Evolutionary conservation across 1,140 invertebrate species (phyloP).

Genomic region (Drosophila saltans): DNA sequence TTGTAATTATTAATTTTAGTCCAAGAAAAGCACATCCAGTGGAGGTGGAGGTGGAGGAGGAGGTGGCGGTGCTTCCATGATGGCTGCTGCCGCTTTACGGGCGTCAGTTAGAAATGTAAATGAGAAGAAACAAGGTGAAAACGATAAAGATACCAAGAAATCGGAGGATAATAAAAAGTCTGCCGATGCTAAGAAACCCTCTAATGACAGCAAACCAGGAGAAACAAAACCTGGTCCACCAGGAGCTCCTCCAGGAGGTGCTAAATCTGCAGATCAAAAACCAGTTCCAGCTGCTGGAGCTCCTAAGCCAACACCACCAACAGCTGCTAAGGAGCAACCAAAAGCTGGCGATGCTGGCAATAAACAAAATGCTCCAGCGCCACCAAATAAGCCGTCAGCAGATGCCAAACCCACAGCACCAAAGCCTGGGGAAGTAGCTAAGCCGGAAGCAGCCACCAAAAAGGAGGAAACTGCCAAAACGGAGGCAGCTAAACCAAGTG

Average conservation of each 20-base stretch:
- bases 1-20: constrained; percentile 21
- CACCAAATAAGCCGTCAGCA: constrained; percentile 64
- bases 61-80: constrained; percentile 39
- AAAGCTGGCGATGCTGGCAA: constrained; percentile 53
- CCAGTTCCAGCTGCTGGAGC: constrained; percentile 36
- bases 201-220: constrained; percentile 19
- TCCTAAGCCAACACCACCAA: constrained; percentile 57
- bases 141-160: constrained; percentile 46
- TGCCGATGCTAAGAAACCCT: constrained; percentile 43
- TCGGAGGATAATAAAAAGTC: constrained; percentile 45
- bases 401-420: constrained; percentile 70
- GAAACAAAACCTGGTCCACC: constrained; percentile 35
- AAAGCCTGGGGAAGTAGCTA: constrained; percentile 61
- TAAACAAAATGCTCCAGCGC: constrained; percentile 72
- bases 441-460: constrained; percentile 72
- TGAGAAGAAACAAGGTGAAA: constrained; percentile 28
- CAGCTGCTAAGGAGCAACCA: constrained; percentile 23
- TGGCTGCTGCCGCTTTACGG: constrained; percentile 58
- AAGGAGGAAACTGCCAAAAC: constrained; percentile 71
- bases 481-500: constrained; percentile 56
- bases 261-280: constrained; percentile 55
- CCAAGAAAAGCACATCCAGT: constrained; percentile 35
- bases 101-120: constrained; percentile 71
- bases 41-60: constrained; percentile 16
- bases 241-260: constrained; percentile 2